A percentile compares a stretch with the other conserved stretches of the same genome.
Conservation (phyloP, 2,113 vertebrate genomes). For the Manacus vitellinus region DNA sequence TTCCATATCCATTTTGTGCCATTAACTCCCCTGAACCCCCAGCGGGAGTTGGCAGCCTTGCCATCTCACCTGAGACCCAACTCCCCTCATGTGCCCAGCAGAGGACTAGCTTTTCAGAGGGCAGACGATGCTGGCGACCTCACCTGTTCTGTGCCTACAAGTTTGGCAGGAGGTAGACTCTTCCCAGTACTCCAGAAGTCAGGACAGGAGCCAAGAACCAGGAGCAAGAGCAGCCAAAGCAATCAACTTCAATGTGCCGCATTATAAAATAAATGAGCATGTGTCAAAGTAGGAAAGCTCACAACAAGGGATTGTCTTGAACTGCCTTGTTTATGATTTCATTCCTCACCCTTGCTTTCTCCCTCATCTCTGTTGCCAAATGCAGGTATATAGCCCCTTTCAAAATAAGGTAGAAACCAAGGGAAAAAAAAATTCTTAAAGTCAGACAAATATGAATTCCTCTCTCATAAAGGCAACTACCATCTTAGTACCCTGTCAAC, state of each 20-base stretch:
- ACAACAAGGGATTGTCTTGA: conserved; percentile 15
- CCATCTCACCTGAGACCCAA: background rate
- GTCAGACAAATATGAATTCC: background rate
- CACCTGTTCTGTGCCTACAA: background rate
- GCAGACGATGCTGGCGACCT: background rate
- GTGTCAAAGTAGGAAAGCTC: conserved; percentile 18
- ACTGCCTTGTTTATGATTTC: conserved; percentile 7
- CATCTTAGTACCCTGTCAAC: background rate
- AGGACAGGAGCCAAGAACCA: background rate
- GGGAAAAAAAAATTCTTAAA: background rate
- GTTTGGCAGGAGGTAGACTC: background rate
- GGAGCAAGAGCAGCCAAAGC: conserved; percentile 16
- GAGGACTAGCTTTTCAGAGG: background rate
- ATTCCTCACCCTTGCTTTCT: background rate
- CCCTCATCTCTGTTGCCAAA: background rate
- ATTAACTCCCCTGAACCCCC: background rate
- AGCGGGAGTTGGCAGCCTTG: background rate
- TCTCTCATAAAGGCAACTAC: background rate
- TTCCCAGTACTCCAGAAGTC: background rate
- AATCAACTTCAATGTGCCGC: background rate
- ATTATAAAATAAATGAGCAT: conserved; percentile 5
- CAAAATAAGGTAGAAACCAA: background rate
- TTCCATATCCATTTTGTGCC: background rate
- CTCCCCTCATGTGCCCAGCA: accelerated
- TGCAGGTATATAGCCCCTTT: background rate